A percentile compares a stretch with the other conserved stretches of the same genome.
phyloP scores from a whole-genome alignment of 2,888 invertebrate species.

The Ormyrus nitidulus region DNA sequence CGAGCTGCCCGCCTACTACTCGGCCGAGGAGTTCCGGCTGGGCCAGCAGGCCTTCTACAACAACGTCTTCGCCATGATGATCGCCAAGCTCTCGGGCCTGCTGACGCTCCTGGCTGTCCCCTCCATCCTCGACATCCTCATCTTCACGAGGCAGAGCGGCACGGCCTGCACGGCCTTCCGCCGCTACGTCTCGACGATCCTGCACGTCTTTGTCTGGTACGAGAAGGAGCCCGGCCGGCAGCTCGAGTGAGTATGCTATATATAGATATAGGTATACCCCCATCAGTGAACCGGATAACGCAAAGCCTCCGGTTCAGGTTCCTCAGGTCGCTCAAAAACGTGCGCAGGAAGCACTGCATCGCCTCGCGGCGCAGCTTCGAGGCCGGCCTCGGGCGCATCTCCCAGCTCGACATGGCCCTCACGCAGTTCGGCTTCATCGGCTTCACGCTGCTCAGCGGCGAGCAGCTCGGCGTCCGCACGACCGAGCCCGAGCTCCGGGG shows the following conservation, averaged over 20 bases:
- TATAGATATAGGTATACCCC: no score
- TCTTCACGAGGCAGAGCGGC: slow-evolving; percentile 84
- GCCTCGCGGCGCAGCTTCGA: slow-evolving; percentile 78
- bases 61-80: slow-evolving; percentile 83
- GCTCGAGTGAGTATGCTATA: slow-evolving; percentile 63
- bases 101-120: slow-evolving; percentile 85
- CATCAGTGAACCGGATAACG: no score
- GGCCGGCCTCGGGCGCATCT: slow-evolving; percentile 79
- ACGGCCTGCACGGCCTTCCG: slow-evolving; percentile 82
- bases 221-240: slow-evolving; percentile 77
- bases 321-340: slow-evolving; percentile 82
- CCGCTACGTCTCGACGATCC: slow-evolving; percentile 87
- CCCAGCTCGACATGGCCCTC: slow-evolving; percentile 89
- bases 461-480: slow-evolving; percentile 81
- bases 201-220: slow-evolving; percentile 89
- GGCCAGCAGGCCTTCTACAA: slow-evolving; percentile 85
- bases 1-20: slow-evolving; percentile 82
- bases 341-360: slow-evolving; percentile 82
- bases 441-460: slow-evolving; percentile 80
- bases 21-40: slow-evolving; percentile 80
- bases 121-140: slow-evolving; percentile 83
- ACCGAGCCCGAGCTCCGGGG: slow-evolving; percentile 83
- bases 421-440: slow-evolving; percentile 94
- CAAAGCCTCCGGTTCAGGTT: slow-evolving; percentile 74
- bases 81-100: slow-evolving; percentile 86